Percentiles rank a stretch among this genome's conserved stretches.
Evolutionary conservation across 2,888 invertebrate species (phyloP).

Genomic region (Metalampra italica): DNA sequence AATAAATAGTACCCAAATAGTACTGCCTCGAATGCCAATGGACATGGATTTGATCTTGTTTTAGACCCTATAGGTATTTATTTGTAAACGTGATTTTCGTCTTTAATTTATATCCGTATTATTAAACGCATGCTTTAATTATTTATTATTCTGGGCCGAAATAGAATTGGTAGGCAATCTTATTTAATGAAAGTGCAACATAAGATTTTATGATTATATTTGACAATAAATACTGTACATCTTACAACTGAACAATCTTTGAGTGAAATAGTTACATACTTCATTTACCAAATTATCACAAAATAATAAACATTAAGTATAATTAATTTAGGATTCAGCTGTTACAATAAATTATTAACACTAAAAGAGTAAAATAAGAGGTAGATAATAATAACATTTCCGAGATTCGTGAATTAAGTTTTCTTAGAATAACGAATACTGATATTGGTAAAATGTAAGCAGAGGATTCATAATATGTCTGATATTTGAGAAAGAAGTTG

Average conservation of each 20-base stretch:
- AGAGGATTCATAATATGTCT: neutral
- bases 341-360: slow-evolving; percentile 61
- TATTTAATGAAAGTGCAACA: neutral
- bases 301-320: slow-evolving; percentile 27
- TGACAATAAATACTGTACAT: slow-evolving; percentile 66
- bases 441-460: slow-evolving; percentile 54
- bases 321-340: slow-evolving; percentile 46
- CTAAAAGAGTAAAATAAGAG: slow-evolving; percentile 68
- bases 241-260: slow-evolving; percentile 24
- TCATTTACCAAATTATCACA: slow-evolving; percentile 61
- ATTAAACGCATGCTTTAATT: no score
- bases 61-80: no score
- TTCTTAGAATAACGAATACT: slow-evolving; percentile 66
- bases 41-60: no score
- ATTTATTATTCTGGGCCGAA: no score
- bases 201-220: slow-evolving; percentile 50
- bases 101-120: no score
- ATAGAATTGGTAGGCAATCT: no score
- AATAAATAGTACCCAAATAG: no score
- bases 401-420: slow-evolving; percentile 60
- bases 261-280: slow-evolving; percentile 19
- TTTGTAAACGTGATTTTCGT: no score
- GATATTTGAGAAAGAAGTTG: neutral
- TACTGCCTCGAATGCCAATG: no score
- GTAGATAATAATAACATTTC: slow-evolving; percentile 68